Evolutionary conservation across 2,113 vertebrate genomes (phyloP).

Genomic region (Rhinichthys klamathensis): DNA sequence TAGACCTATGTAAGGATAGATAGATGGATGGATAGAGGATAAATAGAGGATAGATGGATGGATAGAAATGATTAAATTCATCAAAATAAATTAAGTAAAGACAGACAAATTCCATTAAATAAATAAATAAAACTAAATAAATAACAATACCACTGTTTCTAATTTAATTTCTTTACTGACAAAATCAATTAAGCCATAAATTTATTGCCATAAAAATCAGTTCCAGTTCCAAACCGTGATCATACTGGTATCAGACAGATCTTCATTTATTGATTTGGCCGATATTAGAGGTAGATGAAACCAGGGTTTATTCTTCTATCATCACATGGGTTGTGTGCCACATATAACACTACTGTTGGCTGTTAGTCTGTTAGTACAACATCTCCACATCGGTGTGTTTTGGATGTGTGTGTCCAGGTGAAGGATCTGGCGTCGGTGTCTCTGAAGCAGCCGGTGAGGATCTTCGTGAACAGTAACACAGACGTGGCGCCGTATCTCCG

Average conservation of each 20-base stretch:
- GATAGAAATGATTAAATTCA: too few relatives aligned
- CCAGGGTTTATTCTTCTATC: background rate
- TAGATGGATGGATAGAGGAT: too few relatives aligned
- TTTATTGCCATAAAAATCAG: background rate
- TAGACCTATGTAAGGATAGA: too few relatives aligned
- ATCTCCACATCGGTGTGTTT: background rate
- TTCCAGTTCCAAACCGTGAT: background rate
- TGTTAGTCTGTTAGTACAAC: background rate
- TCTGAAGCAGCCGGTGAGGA: conserved; percentile 86
- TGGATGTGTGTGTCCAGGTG: conserved; percentile 75
- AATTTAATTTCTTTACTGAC: background rate
- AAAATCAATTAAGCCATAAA: background rate
- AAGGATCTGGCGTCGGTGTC: conserved; percentile 96
- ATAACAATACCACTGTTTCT: background rate
- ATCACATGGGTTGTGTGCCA: too few relatives aligned
- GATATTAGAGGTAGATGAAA: background rate
- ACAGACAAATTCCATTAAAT: background rate
- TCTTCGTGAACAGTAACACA: conserved; percentile 99
- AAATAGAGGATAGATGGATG: too few relatives aligned
- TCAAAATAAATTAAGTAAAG: background rate
- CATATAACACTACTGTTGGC: background rate
- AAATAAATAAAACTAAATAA: background rate
- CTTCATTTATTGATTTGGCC: background rate
- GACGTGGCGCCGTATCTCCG: conserved; percentile 95
- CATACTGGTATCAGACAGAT: background rate